Conservation (phyloP, 2,888 invertebrate species). For the Catocala sponsa region DNA sequence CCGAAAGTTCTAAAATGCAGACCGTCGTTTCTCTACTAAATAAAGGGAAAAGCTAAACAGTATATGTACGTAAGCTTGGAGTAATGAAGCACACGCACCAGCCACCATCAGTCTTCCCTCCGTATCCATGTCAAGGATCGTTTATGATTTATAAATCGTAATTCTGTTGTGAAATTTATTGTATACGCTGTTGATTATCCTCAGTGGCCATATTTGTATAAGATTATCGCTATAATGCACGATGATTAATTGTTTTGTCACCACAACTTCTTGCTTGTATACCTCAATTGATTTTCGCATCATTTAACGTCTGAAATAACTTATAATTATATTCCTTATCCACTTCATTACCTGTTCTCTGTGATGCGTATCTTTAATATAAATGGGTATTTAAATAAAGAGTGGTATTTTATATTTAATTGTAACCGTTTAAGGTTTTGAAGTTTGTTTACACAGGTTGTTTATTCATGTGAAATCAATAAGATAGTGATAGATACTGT, state of each 20-base stretch:
- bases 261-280: conserved; percentile 23
- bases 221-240: conserved; percentile 42
- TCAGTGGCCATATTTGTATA: conserved; percentile 53
- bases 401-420: not conserved
- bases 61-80: conserved; percentile 2
- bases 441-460: not conserved
- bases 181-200: conserved; percentile 49
- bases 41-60: conserved; percentile 1
- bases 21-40: not conserved
- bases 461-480: not conserved
- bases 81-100: conserved; percentile 17
- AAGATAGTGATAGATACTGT: too few species aligned
- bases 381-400: conserved; percentile 17
- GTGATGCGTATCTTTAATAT: conserved; percentile 16
- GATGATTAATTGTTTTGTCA: conserved; percentile 51
- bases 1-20: too few species aligned
- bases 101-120: conserved; percentile 48
- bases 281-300: conserved; percentile 44
- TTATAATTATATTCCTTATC: conserved; percentile 43
- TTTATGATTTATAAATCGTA: conserved; percentile 60
- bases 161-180: conserved; percentile 49
- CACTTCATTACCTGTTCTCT: conserved; percentile 17
- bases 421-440: conserved; percentile 9
- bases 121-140: conserved; percentile 60
- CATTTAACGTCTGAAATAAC: conserved; percentile 40